A percentile compares a stretch with the other conserved stretches of the same genome.
Conservation (phyloP, 2,797 vertebrate species). For the Arrhamphus sclerolepis region DNA sequence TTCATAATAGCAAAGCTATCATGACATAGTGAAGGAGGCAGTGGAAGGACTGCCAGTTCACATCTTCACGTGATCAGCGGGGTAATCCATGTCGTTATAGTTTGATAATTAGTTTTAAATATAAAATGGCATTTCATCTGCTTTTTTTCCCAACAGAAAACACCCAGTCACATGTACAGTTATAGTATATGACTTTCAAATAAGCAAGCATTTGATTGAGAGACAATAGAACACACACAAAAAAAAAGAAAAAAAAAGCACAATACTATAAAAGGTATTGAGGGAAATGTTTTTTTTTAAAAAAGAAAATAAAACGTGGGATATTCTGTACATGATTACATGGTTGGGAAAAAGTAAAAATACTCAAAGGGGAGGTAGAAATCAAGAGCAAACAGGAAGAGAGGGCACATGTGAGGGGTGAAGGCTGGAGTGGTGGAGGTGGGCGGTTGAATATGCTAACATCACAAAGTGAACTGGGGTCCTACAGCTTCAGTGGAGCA, state of each 20-base stretch:
- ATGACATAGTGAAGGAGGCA: slow-evolving; percentile 51
- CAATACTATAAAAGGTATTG: slow-evolving; percentile 57
- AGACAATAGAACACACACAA: slow-evolving; percentile 35
- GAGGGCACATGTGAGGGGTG: slow-evolving; percentile 34
- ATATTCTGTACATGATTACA: slow-evolving; percentile 65
- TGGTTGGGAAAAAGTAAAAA: slow-evolving; percentile 48
- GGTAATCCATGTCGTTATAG: slow-evolving; percentile 64
- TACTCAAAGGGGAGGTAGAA: slow-evolving; percentile 38
- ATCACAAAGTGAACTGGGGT: slow-evolving; percentile 58
- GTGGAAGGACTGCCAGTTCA: slow-evolving; percentile 56
- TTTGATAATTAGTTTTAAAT: slow-evolving; percentile 59
- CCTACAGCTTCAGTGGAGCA: slow-evolving; percentile 68
- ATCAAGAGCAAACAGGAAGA: slow-evolving; percentile 38
- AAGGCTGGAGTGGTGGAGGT: slow-evolving; percentile 28
- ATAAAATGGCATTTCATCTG: slow-evolving; percentile 38
- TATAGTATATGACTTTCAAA: slow-evolving; percentile 69
- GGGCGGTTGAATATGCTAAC: slow-evolving; percentile 44
- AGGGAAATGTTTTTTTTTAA: slow-evolving; percentile 45
- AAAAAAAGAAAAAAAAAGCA: slow-evolving; percentile 53
- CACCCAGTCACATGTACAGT: slow-evolving; percentile 69
- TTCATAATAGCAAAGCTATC: slow-evolving; percentile 44
- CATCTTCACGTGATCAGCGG: slow-evolving; percentile 61
- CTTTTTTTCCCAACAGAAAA: slow-evolving; percentile 59
- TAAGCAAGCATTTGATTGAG: slow-evolving; percentile 75
- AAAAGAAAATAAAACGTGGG: slow-evolving; percentile 33